A percentile compares a stretch with the other conserved stretches of the same genome.
Conservation (phyloP, 1,140 invertebrate genomes). For the Drosophila biarmipes region DNA sequence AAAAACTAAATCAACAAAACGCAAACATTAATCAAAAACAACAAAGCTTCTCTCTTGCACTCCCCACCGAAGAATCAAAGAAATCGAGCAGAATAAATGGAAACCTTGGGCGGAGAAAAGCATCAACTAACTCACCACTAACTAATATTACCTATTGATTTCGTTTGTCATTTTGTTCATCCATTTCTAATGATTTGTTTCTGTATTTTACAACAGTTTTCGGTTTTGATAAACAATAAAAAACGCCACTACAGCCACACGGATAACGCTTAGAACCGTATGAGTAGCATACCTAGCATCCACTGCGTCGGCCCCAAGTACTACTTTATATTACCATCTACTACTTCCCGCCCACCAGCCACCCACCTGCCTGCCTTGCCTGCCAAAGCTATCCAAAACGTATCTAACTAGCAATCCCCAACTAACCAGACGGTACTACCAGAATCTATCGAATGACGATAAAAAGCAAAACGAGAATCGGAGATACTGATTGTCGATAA, state of each 20-base stretch:
- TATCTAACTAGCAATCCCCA: conserved; percentile 30
- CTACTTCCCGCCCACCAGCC: conserved; percentile 31
- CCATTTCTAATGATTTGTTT: conserved; percentile 30
- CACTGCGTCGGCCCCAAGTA: conserved; percentile 32
- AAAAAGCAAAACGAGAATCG: conserved; percentile 1
- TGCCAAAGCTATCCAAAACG: conserved; percentile 50
- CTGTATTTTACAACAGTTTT: conserved; percentile 39
- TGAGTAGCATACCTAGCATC: conserved; percentile 30
- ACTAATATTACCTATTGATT: conserved; percentile 20
- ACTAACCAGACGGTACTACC: conserved; percentile 46
- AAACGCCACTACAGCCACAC: conserved; percentile 41
- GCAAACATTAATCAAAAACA: conserved; percentile 36
- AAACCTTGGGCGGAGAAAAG: conserved; percentile 23
- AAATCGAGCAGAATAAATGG: conserved; percentile 23
- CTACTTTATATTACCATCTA: conserved; percentile 26
- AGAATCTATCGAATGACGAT: conserved; percentile 10
- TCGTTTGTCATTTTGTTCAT: conserved; percentile 7
- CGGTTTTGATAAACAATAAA: conserved; percentile 44
- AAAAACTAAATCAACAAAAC: conserved; percentile 39
- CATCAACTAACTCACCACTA: conserved; percentile 34
- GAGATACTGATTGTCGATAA: conserved; percentile 13
- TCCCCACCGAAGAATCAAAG: conserved; percentile 17
- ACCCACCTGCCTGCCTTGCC: conserved; percentile 57
- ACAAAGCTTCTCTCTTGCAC: conserved; percentile 51
- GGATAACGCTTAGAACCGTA: conserved; percentile 43